Evolutionary conservation across 1,140 invertebrate species (phyloP), one percentile per base, ranked within the genome.

Genomic region (Adoxophyes honmai): DNA sequence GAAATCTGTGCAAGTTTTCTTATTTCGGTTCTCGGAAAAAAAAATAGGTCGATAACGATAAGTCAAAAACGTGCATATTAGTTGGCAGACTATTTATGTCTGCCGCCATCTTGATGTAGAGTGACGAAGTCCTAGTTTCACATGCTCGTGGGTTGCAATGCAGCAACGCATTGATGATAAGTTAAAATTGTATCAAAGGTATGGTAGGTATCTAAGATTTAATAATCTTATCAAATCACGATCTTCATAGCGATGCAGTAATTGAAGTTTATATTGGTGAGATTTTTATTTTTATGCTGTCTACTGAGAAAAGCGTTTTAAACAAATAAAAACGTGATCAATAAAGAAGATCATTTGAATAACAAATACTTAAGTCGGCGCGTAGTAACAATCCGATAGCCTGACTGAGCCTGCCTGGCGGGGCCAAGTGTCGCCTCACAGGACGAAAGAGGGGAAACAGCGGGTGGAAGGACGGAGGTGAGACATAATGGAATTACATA

Each of bases 401-500:
- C 71, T 72, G 39, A 48, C 42, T 44, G 39, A 48, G 18, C 18
- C 39, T 28, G 6, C n/a, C n/a, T 44, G 73, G 69, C 77, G 70
- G 75, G 75, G 73, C 73, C 68, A 78, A 83, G 73, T 81, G 80
- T 82, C 78, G 78, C 80, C 73, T 74, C 68, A 72, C 70, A 80
- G 75, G 77, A 76, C 74, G 71, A 80, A 57, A 51, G 61, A 69
- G 75, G 80, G 78, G 63, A 48, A 67, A 55, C 57, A 58, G 74
- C 59, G 64, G 70, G 60, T 65, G 69, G 53, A 68, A 73, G 76
- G 81, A 78, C 77, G 77, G 70, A 80, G 80, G 73, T 80, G 80
- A 85, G 75, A 78, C 76, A 85, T 87, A 85, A 85, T 82, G 72
- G 71, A 76, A 84, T 85, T 81, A 83, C 80, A 85, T 87, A 83